These are phyloP conservation scores for Aegypius monachus DNA, from an alignment of 2,113 vertebrate species.

Conservation along the genomic window DNA sequence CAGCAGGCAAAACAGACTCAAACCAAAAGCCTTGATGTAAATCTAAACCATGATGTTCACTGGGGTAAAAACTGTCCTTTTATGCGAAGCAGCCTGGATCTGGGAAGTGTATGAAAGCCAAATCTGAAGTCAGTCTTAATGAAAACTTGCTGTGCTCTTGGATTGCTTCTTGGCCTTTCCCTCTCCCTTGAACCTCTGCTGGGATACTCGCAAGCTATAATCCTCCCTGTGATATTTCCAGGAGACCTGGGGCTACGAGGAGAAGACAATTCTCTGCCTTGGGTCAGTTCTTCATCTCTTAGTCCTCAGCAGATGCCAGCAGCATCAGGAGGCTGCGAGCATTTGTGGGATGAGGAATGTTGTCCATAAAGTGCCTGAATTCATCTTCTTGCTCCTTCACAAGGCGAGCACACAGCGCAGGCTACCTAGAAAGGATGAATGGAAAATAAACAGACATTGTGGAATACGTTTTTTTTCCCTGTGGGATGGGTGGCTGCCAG, in stretches of 20 bases:
- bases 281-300: background rate
- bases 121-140: conserved; percentile 28
- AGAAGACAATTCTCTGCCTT: background rate
- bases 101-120: background rate
- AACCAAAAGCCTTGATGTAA: background rate
- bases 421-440: background rate
- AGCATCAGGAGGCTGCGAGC: background rate
- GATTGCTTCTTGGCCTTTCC: background rate
- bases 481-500: background rate
- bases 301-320: background rate
- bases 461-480: background rate
- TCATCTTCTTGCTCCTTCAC: background rate
- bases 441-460: background rate
- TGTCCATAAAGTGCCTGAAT: background rate
- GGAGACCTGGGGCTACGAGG: background rate
- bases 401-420: background rate
- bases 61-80: background rate
- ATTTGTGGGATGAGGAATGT: background rate
- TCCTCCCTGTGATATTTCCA: background rate
- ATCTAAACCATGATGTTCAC: background rate
- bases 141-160: background rate
- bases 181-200: background rate
- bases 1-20: background rate
- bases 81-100: background rate
- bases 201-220: background rate